Evolutionary conservation across 2,888 invertebrate species (phyloP), one percentile per base, ranked within the genome.

Genomic region (Glaucopsyche alexis): DNA sequence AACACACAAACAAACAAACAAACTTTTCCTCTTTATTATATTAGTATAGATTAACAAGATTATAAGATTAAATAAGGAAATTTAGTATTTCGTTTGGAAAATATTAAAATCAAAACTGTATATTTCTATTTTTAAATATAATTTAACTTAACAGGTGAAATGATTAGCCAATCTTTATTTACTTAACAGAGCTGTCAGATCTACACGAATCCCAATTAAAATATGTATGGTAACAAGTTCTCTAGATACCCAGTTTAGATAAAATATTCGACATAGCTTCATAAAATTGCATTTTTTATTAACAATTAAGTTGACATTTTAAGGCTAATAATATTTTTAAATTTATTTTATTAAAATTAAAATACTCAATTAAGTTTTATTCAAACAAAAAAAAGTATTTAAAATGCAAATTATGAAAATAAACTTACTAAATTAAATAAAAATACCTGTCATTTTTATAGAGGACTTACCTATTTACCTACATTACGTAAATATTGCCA

Each of bases 211-310:
- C 13, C 60, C 29, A 60, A 60, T 60, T 60, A 38, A 38, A 60
- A 60, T 14, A 4, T 38, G 13, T 60, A 38, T 14, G 29, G 29
- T 38, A 60, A 60, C 38, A 29, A 60, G 13, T 13, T 60, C 14
- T 60, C 11, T 14, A 60, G 60, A 60, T 60, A 60, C 60, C 11
- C 29, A 60, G 29, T 60, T 60, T 13, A 60, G 60, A 60, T 60
- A 60, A 60, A 60, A 60, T 60, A 60, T 60, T 60, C 29, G 29
- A 60, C 29, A 60, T 38, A 60, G 60, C 29, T 60, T 38, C 60
- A 60, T 60, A 60, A 60, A 60, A 55, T 38, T 7, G 60, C 7
- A 14, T 60, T 60, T 38, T 60, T 60, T 60, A 60, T 60, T 60
- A 19, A 38, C 29, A 60, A 60, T 60, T 60, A 38, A 60, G 13